phyloP scores from a whole-genome alignment of 2,888 invertebrate species.

The Panzeria rudis region DNA sequence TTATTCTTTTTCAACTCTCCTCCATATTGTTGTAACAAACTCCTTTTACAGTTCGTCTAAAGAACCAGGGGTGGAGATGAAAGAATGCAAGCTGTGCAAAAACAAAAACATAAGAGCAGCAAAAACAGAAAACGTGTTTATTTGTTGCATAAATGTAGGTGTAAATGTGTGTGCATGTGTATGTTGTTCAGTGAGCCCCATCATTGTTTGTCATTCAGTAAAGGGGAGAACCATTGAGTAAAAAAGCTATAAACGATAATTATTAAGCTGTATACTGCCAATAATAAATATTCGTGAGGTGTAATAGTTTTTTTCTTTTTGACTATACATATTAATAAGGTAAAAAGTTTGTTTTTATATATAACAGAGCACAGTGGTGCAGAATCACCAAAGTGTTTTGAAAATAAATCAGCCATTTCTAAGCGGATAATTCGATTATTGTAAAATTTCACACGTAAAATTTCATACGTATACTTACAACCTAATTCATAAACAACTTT shows the following conservation, averaged over 20 bases:
- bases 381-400: no score
- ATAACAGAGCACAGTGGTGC: no score
- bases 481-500: no score
- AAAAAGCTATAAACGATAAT: constrained; percentile 11
- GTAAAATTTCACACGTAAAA: no score
- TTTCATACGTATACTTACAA: no score
- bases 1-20: constrained; percentile 14
- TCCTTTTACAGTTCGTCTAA: constrained; percentile 50
- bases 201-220: constrained; percentile 10
- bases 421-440: no score
- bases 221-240: constrained; percentile 18
- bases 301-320: neutral
- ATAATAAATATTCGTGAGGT: constrained; percentile 18
- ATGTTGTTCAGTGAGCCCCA: constrained; percentile 4
- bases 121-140: constrained; percentile 29
- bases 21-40: constrained; percentile 5
- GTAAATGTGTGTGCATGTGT: neutral
- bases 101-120: constrained; percentile 6
- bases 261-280: constrained; percentile 19
- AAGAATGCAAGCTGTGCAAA: constrained; percentile 13
- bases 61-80: neutral
- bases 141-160: neutral
- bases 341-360: neutral
- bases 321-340: neutral
- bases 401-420: no score